Evolutionary conservation across 2,888 invertebrate genomes (phyloP).

Genomic region (Watsonalla binaria): DNA sequence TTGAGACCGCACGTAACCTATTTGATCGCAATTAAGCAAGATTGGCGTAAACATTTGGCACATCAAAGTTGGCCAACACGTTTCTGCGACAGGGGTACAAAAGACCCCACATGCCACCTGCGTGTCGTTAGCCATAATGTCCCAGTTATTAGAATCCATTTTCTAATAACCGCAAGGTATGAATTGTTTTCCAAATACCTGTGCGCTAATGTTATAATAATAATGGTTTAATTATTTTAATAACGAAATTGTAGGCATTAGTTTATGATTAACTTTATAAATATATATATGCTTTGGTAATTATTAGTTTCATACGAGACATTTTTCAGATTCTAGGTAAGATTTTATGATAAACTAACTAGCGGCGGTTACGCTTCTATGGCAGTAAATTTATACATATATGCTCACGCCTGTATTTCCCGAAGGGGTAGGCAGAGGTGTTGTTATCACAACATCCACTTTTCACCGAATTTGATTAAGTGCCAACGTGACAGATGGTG

Average conservation of each 20-base stretch:
- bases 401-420: too few species aligned
- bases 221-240: neutral
- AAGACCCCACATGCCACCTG: constrained; percentile 27
- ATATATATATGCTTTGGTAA: too few species aligned
- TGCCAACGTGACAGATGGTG: too few species aligned
- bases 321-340: too few species aligned
- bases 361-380: too few species aligned
- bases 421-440: too few species aligned
- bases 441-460: too few species aligned
- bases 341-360: too few species aligned
- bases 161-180: constrained; percentile 11
- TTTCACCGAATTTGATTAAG: too few species aligned
- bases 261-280: too few species aligned
- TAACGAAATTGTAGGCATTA: neutral
- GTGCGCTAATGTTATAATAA: neutral
- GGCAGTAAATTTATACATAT: too few species aligned
- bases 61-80: neutral
- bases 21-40: neutral
- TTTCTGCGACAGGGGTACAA: constrained; percentile 3
- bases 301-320: too few species aligned
- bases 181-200: neutral
- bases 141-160: constrained; percentile 25
- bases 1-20: neutral
- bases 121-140: constrained; percentile 27
- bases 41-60: neutral